Conservation (phyloP, 2,888 invertebrate genomes). For the Boloria selene region DNA sequence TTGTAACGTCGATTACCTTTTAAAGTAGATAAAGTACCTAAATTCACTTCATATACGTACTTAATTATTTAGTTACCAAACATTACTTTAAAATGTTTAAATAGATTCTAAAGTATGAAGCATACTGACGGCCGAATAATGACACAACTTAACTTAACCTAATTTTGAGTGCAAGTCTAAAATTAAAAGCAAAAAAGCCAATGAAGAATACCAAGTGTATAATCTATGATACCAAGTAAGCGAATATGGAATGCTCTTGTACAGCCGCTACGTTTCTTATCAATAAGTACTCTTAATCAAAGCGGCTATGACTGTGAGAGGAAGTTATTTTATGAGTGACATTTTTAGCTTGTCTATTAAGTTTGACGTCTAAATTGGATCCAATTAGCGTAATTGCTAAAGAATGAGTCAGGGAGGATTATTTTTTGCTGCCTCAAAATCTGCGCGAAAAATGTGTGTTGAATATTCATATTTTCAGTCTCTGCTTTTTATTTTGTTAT, state of each 20-base stretch:
- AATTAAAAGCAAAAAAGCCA: slow-evolving; percentile 4
- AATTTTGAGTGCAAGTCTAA: not conserved
- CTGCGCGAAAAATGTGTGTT: not conserved
- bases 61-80: too few species aligned
- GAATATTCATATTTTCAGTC: slow-evolving; percentile 1
- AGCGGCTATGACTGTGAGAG: slow-evolving; percentile 34
- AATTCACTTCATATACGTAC: too few species aligned
- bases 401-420: slow-evolving; percentile 23
- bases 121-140: too few species aligned
- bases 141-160: too few species aligned
- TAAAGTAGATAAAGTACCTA: too few species aligned
- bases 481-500: not conserved
- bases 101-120: too few species aligned
- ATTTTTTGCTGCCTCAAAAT: not conserved
- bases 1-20: not conserved
- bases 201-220: not conserved
- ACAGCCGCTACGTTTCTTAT: slow-evolving; percentile 22
- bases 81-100: too few species aligned
- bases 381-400: slow-evolving; percentile 55
- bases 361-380: slow-evolving; percentile 48
- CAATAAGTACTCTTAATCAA: slow-evolving; percentile 37
- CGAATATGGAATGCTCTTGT: slow-evolving; percentile 15
- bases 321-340: slow-evolving; percentile 39
- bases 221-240: too few species aligned
- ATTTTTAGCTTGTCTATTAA: slow-evolving; percentile 45